Percentiles rank a stretch among this genome's conserved stretches.
Conservation (phyloP, 2,888 invertebrate species). For the Alsophila aescularia region DNA sequence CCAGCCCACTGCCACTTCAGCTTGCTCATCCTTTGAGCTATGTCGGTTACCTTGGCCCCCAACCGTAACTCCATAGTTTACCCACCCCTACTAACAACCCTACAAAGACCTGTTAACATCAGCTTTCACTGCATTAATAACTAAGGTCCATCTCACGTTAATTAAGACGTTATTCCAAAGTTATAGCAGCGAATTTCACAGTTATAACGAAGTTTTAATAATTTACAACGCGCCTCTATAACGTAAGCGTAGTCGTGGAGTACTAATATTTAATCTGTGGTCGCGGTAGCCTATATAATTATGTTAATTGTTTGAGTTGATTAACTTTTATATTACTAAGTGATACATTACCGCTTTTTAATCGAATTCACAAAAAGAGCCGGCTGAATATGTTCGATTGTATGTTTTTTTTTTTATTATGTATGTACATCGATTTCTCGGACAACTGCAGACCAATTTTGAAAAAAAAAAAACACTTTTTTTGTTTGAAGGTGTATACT, state of each 20-base stretch:
- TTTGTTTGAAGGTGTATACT: too few species aligned
- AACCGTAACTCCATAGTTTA: neutral
- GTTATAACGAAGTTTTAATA: conserved; percentile 41
- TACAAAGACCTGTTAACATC: conserved; percentile 20
- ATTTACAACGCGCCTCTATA: conserved; percentile 25
- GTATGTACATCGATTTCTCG: too few species aligned
- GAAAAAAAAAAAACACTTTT: too few species aligned
- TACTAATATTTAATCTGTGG: too few species aligned
- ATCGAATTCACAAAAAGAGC: neutral
- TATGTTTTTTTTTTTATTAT: too few species aligned
- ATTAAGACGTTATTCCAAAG: conserved; percentile 36
- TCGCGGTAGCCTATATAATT: conserved; percentile 27
- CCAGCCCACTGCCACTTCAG: too few species aligned
- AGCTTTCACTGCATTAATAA: conserved; percentile 28
- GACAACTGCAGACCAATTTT: too few species aligned
- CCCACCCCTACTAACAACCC: conserved; percentile 10
- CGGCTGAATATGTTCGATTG: too few species aligned
- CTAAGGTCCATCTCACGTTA: conserved; percentile 30
- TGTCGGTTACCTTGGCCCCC: too few species aligned
- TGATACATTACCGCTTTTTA: conserved; percentile 2
- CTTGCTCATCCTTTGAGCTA: too few species aligned
- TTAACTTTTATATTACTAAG: conserved; percentile 24
- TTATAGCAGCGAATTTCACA: conserved; percentile 21
- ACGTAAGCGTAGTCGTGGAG: conserved; percentile 10
- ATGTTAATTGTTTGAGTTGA: conserved; percentile 32